Evolutionary conservation across 23 tunicate genomes (phyloP), one percentile per base, ranked within the genome.

Genomic region (Diplosoma virens): DNA sequence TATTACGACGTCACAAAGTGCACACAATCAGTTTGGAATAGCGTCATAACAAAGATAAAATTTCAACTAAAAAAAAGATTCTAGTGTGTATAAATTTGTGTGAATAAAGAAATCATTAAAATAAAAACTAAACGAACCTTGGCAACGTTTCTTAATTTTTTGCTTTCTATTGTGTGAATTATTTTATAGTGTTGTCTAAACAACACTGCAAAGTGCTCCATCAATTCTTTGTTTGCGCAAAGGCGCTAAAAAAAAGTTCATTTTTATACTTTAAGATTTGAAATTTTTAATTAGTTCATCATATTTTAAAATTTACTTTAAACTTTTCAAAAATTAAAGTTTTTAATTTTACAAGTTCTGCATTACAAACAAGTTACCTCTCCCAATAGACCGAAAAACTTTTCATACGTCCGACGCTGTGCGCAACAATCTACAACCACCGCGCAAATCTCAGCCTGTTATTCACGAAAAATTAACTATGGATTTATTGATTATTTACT

Each of bases 371-470:
- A 27, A 78, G 87, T 81, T 82, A 89, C 96, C 50, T 71, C 93
- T 29, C 87, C 98, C 35, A 86, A 59, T 33, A 93, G 55, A 11
- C 98, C 98, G 36, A 76, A 93, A 47, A 93, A 93, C 87, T 93
- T 93, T 59, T 93, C 98, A 65, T 93, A 93, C 1, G 98, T 93
- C 81, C 98, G 78, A 23, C 58, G 86, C 58, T 93, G 98, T 6
- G 93, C 81, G 45, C 98, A 86, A 52, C 98, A 93, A 31, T 93
- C 98, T 4, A 93, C 82, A 25, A 93, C 77, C 98, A 93, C 86
- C 25, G 92, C 87, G 37, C 93, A 93, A 22, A 93, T 93, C 52
- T 93, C 98, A 46, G 63, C 72, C 93, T 93, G 52, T 7, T n/a
- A 67, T 45, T 45, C 52, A 16, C 16, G 52, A 45, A 45, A 45